Conservation (phyloP, 2,888 invertebrate species). For the Mechanitis messenoides region DNA sequence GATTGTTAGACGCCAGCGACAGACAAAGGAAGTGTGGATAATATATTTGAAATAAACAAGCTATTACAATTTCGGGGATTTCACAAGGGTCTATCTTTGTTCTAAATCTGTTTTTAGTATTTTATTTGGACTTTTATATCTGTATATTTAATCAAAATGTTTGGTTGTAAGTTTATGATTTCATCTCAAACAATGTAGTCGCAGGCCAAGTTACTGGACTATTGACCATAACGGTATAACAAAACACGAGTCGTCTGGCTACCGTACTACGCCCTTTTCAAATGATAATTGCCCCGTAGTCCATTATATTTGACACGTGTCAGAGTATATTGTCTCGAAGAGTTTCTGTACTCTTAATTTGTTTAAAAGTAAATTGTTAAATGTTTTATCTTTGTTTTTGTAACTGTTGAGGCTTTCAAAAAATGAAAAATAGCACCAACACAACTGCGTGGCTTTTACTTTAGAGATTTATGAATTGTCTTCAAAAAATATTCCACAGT, state of each 20-base stretch:
- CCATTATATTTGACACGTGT: constrained; percentile 50
- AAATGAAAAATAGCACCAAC: constrained; percentile 6
- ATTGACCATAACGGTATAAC: constrained; percentile 22
- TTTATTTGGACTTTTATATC: no score
- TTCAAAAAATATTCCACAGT: neutral
- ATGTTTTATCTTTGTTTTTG: constrained; percentile 7
- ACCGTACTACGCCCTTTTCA: constrained; percentile 65
- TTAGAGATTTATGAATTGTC: no score
- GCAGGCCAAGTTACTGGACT: neutral
- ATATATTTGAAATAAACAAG: constrained; percentile 14
- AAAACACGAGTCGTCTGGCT: constrained; percentile 47
- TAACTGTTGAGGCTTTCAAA: constrained; percentile 8
- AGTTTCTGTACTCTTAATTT: constrained; percentile 24
- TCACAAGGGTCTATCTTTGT: no score
- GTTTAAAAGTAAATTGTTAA: constrained; percentile 3
- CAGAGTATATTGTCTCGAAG: constrained; percentile 32
- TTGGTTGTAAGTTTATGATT: no score
- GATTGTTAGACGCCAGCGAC: constrained; percentile 33
- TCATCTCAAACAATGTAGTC: no score
- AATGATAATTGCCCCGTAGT: constrained; percentile 54
- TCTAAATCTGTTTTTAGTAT: no score
- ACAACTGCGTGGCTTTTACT: no score
- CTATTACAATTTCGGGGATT: no score
- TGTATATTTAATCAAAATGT: no score
- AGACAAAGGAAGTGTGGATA: constrained; percentile 28